These are phyloP conservation scores for Athalia rosae DNA, from an alignment of 2,888 invertebrate species.

Conservation along the genomic window DNA sequence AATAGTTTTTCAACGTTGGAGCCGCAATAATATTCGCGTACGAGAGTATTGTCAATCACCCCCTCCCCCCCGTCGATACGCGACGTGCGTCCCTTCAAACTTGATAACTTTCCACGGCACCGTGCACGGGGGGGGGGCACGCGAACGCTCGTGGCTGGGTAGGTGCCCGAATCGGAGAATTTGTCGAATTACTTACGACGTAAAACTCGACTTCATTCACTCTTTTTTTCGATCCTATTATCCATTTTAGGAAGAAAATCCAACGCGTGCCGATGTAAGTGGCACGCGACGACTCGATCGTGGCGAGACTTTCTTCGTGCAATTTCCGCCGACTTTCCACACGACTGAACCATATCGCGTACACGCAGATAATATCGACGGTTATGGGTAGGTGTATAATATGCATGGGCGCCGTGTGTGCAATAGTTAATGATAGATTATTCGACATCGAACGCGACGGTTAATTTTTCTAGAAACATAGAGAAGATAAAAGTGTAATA, in stretches of 20 bases:
- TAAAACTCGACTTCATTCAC: constrained; percentile 8
- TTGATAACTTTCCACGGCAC: background rate
- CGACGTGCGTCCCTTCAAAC: background rate
- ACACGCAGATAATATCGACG: constrained; percentile 22
- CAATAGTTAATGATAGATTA: no score
- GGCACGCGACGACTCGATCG: constrained; percentile 1
- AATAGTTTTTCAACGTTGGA: background rate
- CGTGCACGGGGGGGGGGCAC: no score
- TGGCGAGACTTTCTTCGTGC: constrained; percentile 22
- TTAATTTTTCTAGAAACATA: no score
- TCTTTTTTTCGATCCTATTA: background rate
- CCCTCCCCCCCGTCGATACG: background rate
- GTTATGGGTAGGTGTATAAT: constrained; percentile 18
- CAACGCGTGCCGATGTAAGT: constrained; percentile 22
- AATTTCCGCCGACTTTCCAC: constrained; percentile 42
- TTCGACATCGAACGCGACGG: no score
- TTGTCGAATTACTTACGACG: no score
- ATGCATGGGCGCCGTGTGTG: no score
- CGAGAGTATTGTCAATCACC: background rate
- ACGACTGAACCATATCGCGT: background rate
- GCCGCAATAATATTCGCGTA: background rate
- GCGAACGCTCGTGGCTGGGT: no score
- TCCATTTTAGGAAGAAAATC: background rate
- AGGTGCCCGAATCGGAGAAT: no score
- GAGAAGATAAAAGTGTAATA: no score